These are phyloP conservation scores for Petrocephalus sullivani DNA, from an alignment of 2,797 vertebrate genomes.

Conservation along the genomic window DNA sequence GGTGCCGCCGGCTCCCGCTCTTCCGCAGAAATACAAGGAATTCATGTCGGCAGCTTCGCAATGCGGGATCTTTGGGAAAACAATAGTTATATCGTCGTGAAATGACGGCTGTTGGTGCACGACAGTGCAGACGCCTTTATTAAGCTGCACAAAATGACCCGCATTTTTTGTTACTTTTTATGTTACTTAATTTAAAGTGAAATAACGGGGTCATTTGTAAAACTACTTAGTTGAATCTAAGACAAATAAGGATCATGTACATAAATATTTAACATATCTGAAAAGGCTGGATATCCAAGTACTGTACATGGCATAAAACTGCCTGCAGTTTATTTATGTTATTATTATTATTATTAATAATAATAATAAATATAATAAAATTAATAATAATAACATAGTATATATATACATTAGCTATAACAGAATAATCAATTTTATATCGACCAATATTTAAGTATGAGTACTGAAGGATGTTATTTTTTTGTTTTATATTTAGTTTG, in stretches of 20 bases:
- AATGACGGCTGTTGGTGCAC: not conserved
- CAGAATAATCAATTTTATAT: not conserved
- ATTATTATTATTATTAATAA: not conserved
- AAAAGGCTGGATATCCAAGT: not conserved
- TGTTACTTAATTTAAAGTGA: not conserved
- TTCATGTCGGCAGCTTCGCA: constrained; percentile 32
- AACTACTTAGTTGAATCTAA: not conserved
- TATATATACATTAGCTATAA: not conserved
- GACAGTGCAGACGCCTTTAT: not conserved
- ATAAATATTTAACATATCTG: not conserved
- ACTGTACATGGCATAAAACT: not conserved
- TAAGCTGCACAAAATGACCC: not conserved
- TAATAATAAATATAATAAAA: not conserved
- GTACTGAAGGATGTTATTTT: not conserved
- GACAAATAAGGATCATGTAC: not conserved
- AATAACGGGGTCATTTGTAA: not conserved
- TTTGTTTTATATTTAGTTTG: not conserved
- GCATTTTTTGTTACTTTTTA: not conserved
- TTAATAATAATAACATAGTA: too few relatives aligned
- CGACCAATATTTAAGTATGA: not conserved
- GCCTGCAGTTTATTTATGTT: not conserved
- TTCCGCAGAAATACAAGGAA: constrained; percentile 53
- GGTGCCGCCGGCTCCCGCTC: constrained; percentile 24
- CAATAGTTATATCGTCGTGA: not conserved
- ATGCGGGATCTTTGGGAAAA: not conserved